Conservation (phyloP, 2,797 vertebrate genomes). For the Hippopotamyrus pictus region DNA sequence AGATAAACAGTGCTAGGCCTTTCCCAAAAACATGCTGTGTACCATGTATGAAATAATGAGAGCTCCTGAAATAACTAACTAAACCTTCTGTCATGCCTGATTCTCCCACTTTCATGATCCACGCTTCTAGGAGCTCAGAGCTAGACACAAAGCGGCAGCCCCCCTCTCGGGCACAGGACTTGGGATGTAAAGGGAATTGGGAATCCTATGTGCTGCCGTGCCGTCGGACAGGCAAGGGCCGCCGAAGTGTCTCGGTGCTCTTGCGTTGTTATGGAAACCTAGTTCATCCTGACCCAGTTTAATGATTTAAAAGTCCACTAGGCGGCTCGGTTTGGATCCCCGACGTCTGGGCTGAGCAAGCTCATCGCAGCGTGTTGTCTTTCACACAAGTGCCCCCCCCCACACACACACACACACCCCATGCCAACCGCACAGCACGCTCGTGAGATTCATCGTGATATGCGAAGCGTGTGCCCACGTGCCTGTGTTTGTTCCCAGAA, state of each 20-base stretch:
- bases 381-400: background rate
- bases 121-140: background rate
- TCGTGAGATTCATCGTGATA: background rate
- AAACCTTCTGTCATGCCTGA: background rate
- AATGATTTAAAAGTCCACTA: background rate
- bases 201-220: background rate
- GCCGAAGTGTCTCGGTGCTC: background rate
- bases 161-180: background rate
- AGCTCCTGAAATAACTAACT: background rate
- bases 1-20: background rate
- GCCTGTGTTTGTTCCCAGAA: background rate
- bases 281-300: background rate
- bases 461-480: background rate
- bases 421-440: background rate
- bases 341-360: background rate
- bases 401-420: background rate
- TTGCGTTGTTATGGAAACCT: slow-evolving; percentile 10
- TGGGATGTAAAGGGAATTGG: background rate
- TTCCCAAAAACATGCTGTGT: background rate
- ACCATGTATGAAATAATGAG: background rate
- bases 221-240: background rate
- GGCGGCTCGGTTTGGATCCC: background rate
- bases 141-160: background rate
- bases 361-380: background rate
- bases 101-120: background rate